A percentile compares a stretch with the other conserved stretches of the same genome.
Evolutionary conservation across 2,113 vertebrate species (phyloP).

Genomic region (Grantiella picta): DNA sequence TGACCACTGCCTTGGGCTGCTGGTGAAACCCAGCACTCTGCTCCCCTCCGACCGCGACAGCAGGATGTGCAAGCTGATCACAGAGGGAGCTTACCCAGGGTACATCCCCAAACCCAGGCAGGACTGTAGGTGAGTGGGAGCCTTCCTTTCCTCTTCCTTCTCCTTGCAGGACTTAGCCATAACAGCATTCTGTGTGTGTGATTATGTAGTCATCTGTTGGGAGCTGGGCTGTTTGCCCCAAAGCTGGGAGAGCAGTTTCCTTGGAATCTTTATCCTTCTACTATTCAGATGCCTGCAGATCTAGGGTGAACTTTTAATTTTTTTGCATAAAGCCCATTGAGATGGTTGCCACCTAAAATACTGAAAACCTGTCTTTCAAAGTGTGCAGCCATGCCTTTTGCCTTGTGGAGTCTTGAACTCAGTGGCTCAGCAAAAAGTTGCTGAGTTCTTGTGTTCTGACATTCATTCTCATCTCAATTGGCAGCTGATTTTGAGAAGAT

Average conservation of each 20-base stretch:
- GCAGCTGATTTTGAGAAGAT: neutral
- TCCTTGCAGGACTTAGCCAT: neutral
- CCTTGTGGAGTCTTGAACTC: neutral
- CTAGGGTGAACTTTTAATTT: neutral
- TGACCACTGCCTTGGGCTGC: constrained; percentile 91
- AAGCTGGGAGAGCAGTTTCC: neutral
- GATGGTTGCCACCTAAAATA: neutral
- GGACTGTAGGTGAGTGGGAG: constrained; percentile 88
- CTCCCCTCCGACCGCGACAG: constrained; percentile 93
- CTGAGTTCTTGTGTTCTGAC: neutral
- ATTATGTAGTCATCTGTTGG: neutral
- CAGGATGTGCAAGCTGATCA: constrained; percentile 91
- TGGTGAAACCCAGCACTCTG: constrained; percentile 87
- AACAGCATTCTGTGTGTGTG: neutral
- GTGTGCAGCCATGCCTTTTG: neutral
- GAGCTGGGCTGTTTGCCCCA: neutral
- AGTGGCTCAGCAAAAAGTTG: neutral
- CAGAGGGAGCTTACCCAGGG: constrained; percentile 85
- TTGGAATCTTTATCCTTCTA: neutral
- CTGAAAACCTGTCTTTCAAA: neutral
- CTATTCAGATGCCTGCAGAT: neutral
- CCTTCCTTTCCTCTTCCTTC: neutral
- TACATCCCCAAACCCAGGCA: constrained; percentile 93
- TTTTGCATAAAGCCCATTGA: neutral
- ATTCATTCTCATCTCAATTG: fast-evolving